phyloP scores from a whole-genome alignment of 2,888 invertebrate genomes.

The Mimachlamys varia region DNA sequence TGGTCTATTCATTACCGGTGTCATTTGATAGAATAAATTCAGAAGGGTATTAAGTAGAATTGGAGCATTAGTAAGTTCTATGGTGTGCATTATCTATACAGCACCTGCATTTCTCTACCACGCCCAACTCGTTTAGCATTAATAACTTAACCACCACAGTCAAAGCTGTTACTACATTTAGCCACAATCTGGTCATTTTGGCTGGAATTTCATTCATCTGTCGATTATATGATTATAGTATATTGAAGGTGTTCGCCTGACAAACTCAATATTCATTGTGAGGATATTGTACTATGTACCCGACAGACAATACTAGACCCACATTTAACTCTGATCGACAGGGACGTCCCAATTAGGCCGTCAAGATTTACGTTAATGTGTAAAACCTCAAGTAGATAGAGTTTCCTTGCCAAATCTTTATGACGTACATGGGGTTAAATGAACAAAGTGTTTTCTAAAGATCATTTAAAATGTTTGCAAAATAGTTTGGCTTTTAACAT shows the following conservation, averaged over 20 bases:
- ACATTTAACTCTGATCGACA: neutral
- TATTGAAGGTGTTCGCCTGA: neutral
- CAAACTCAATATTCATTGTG: neutral
- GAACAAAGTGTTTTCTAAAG: neutral
- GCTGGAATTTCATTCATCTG: slow-evolving; percentile 31
- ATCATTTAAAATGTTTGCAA: slow-evolving; percentile 36
- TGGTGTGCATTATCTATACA: slow-evolving; percentile 1
- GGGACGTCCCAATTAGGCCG: slow-evolving; percentile 11
- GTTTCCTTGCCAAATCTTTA: slow-evolving; percentile 21
- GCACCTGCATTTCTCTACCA: slow-evolving; percentile 24
- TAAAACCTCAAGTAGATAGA: slow-evolving; percentile 15
- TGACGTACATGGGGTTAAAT: slow-evolving; percentile 24
- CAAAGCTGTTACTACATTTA: neutral
- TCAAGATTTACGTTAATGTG: slow-evolving; percentile 31
- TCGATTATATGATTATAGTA: neutral
- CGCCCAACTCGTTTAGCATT: neutral
- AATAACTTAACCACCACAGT: neutral
- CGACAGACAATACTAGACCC: neutral
- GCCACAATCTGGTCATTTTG: neutral
- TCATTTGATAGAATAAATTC: slow-evolving; percentile 29
- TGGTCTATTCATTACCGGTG: neutral
- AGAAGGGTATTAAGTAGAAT: slow-evolving; percentile 25
- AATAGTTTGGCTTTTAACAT: slow-evolving; percentile 34
- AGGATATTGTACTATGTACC: neutral
- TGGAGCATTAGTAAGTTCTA: slow-evolving; percentile 22